Conservation (phyloP, 2,888 invertebrate species). For the Deroplatys truncata region DNA sequence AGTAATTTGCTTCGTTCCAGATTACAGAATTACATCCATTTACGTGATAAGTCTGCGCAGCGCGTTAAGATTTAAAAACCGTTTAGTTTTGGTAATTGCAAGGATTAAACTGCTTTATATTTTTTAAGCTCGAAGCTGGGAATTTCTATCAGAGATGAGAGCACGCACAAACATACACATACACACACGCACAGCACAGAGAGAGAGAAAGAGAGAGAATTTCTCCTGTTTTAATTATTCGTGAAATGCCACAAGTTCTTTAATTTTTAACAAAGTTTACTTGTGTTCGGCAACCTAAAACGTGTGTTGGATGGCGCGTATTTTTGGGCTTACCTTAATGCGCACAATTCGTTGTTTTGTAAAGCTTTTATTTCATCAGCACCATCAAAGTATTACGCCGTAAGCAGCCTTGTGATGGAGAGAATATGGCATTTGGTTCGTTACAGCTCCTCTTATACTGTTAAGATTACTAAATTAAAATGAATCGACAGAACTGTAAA, state of each 20-base stretch:
- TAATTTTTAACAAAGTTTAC: not conserved
- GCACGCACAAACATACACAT: not conserved
- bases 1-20: not conserved
- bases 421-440: not conserved
- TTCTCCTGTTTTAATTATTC: not conserved
- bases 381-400: not conserved
- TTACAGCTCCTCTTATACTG: not conserved
- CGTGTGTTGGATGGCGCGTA: not conserved
- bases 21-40: not conserved
- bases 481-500: too few relatives aligned
- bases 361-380: not conserved
- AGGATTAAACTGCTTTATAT: constrained; percentile 1
- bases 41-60: not conserved
- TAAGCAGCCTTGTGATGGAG: not conserved
- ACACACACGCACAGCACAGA: not conserved
- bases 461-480: too few relatives aligned
- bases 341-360: not conserved
- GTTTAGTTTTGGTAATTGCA: constrained; percentile 12
- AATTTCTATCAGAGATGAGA: not conserved
- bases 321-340: not conserved
- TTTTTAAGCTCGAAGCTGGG: not conserved
- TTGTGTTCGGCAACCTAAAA: not conserved
- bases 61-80: constrained; percentile 11
- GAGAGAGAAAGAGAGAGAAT: too few relatives aligned
- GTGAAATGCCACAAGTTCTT: not conserved